Conservation (phyloP, 2,888 invertebrate genomes). For the Chymomyza caudatula region DNA sequence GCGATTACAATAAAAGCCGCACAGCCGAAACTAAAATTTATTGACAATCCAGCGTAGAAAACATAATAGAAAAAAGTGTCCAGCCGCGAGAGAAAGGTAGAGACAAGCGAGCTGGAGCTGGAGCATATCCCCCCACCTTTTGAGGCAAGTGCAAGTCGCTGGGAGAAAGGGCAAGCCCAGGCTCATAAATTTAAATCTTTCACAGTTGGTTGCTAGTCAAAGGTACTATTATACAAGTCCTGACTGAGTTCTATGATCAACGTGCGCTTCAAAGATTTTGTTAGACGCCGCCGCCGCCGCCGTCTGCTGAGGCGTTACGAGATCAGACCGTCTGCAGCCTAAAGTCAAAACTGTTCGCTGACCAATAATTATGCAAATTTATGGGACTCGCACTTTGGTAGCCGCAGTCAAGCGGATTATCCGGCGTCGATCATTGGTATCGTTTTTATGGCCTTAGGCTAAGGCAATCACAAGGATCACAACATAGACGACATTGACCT, state of each 20-base stretch:
- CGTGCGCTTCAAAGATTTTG: slow-evolving; percentile 59
- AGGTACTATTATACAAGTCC: too few species aligned
- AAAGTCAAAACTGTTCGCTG: slow-evolving; percentile 18
- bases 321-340: slow-evolving; percentile 26
- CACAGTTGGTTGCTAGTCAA: neutral
- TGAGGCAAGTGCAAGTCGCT: slow-evolving; percentile 35
- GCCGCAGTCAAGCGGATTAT: slow-evolving; percentile 44
- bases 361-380: slow-evolving; percentile 70
- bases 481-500: slow-evolving; percentile 31
- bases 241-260: slow-evolving; percentile 8
- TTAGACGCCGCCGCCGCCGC: slow-evolving; percentile 64
- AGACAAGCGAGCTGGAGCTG: slow-evolving; percentile 5
- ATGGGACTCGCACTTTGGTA: slow-evolving; percentile 24
- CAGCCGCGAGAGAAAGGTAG: slow-evolving; percentile 63
- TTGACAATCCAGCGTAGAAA: slow-evolving; percentile 54
- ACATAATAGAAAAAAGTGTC: slow-evolving; percentile 68
- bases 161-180: slow-evolving; percentile 42
- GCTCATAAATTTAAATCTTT: neutral
- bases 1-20: slow-evolving; percentile 62
- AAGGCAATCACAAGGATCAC: neutral
- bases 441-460: neutral
- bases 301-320: slow-evolving; percentile 5
- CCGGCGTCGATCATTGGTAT: slow-evolving; percentile 34
- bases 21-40: slow-evolving; percentile 60
- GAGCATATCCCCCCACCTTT: slow-evolving; percentile 25